Conservation (phyloP, 2,888 invertebrate species). For the Shargacucullia verbasci region DNA sequence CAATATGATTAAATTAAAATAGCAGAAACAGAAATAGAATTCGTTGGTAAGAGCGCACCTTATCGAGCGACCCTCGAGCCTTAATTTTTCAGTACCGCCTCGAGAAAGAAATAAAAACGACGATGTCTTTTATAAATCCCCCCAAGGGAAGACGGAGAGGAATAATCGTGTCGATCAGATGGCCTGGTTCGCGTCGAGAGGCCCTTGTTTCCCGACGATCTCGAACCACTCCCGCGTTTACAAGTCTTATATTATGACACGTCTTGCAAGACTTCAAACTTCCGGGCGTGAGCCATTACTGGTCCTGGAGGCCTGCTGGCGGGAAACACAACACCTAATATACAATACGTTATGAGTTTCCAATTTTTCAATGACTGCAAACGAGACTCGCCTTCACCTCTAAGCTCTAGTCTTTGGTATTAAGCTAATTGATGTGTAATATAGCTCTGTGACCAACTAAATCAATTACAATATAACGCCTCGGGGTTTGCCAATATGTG, state of each 20-base stretch:
- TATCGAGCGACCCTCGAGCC: conserved; percentile 21
- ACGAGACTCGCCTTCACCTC: conserved; percentile 1
- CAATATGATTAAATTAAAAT: conserved; percentile 2
- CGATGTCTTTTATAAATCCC: conserved; percentile 47
- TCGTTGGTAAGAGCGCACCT: conserved; percentile 24
- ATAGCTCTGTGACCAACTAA: not conserved
- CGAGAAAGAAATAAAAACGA: conserved; percentile 46
- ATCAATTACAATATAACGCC: not conserved
- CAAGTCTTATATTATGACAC: conserved; percentile 70
- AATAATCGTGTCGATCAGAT: conserved; percentile 70
- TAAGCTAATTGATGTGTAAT: too few species aligned
- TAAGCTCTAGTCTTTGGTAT: not conserved
- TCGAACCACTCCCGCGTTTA: conserved; percentile 63
- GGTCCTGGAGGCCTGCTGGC: conserved; percentile 10
- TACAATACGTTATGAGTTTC: conserved; percentile 2
- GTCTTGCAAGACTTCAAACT: conserved; percentile 62
- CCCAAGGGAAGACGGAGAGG: conserved; percentile 43
- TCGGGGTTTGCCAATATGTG: not conserved
- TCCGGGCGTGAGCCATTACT: conserved; percentile 35
- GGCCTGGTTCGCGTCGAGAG: conserved; percentile 72
- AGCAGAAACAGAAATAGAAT: conserved; percentile 19
- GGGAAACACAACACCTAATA: conserved; percentile 23
- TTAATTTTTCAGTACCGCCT: conserved; percentile 42
- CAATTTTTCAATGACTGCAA: conserved; percentile 6
- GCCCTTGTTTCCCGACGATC: conserved; percentile 61